These are phyloP conservation scores for Mastomys natalensis DNA, from an alignment of 2,113 vertebrate species.

Conservation along the genomic window DNA sequence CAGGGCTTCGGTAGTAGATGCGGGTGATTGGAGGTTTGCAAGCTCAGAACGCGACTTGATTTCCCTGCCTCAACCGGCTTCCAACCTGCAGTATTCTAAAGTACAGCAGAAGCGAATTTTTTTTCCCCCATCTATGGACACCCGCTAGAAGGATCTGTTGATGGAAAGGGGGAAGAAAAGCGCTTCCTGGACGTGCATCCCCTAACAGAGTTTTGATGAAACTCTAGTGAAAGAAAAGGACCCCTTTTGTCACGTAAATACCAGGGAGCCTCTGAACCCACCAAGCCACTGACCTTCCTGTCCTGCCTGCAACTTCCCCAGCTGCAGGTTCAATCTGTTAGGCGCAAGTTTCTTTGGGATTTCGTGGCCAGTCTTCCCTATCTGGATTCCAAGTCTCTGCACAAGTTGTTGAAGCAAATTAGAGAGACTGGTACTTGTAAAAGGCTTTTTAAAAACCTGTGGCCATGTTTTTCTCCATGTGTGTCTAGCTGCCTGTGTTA, in stretches of 20 bases:
- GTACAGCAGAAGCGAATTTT: background rate
- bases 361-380: background rate
- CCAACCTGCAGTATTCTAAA: background rate
- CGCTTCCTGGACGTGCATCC: background rate
- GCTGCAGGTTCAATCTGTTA: background rate
- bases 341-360: background rate
- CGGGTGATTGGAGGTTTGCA: fast-evolving
- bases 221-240: constrained; percentile 56
- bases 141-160: background rate
- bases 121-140: background rate
- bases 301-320: background rate
- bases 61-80: background rate
- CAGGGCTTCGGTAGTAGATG: background rate
- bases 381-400: background rate
- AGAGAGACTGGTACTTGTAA: constrained; percentile 53
- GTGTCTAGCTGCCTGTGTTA: background rate
- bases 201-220: background rate
- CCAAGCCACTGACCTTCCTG: background rate
- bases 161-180: background rate
- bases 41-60: background rate
- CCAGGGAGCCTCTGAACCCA: background rate
- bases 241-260: background rate
- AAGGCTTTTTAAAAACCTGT: background rate
- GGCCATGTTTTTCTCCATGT: background rate
- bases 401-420: constrained; percentile 5